Conservation (phyloP, 2,797 vertebrate species). For the Myotis daubentonii region DNA sequence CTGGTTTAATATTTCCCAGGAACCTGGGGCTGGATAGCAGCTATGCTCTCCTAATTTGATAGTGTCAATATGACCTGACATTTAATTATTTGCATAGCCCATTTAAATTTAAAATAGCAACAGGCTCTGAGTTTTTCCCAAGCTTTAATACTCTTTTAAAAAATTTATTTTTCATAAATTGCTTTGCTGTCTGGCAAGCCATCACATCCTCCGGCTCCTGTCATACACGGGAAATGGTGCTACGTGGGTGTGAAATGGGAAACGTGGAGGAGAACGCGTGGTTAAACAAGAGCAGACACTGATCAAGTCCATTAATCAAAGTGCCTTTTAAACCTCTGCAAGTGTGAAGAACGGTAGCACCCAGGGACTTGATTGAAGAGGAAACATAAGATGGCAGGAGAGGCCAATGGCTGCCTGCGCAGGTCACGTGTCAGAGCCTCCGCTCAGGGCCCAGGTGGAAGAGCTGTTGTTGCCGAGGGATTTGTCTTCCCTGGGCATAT, state of each 20-base stretch:
- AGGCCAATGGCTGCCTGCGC: background rate
- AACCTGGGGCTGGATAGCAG: background rate
- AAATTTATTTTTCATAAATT: constrained; percentile 74
- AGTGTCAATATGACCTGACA: constrained; percentile 57
- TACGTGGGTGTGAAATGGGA: constrained; percentile 60
- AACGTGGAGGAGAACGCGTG: constrained; percentile 36
- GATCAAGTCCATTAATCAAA: constrained; percentile 78
- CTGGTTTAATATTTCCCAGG: constrained; percentile 62
- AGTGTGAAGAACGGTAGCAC: constrained; percentile 57
- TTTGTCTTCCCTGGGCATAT: constrained; percentile 24
- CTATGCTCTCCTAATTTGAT: constrained; percentile 63
- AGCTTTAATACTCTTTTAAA: constrained; percentile 72
- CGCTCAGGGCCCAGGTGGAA: background rate
- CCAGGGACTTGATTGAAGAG: constrained; percentile 78
- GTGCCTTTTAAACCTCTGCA: constrained; percentile 63
- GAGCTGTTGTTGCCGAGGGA: background rate
- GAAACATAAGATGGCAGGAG: constrained; percentile 64
- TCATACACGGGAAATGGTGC: constrained; percentile 68
- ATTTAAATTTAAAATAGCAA: constrained; percentile 76
- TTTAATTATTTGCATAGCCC: constrained; percentile 74
- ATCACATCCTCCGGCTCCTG: constrained; percentile 12
- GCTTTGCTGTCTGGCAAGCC: constrained; percentile 68
- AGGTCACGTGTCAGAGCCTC: constrained; percentile 22
- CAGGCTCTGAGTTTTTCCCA: constrained; percentile 49
- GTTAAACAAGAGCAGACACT: constrained; percentile 47